Conservation (phyloP, 2,888 invertebrate genomes). For the Caenorhabditis sinica region DNA sequence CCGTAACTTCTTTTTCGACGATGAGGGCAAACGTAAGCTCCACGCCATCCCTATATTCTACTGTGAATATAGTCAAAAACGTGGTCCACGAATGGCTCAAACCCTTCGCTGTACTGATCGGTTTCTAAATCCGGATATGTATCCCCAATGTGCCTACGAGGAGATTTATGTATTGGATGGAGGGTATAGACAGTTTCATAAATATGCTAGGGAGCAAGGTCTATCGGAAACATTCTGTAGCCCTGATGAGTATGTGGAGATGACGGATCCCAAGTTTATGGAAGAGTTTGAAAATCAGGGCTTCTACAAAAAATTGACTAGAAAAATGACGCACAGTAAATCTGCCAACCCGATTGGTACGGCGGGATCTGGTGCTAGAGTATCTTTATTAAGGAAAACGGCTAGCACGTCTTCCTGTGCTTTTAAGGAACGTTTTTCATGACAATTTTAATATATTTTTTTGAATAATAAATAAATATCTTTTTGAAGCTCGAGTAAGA, state of each 20-base stretch:
- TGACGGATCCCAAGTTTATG: conserved; percentile 51
- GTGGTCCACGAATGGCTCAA: conserved; percentile 92
- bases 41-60: conserved; percentile 65
- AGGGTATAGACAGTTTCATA: conserved; percentile 90
- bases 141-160: conserved; percentile 90
- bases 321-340: not conserved
- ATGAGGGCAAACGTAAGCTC: not conserved
- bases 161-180: conserved; percentile 95
- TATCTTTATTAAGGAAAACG: too few species aligned
- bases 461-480: too few species aligned
- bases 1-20: conserved; percentile 53
- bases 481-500: too few species aligned
- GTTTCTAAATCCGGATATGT: conserved; percentile 88
- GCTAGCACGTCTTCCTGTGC: too few species aligned
- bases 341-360: too few species aligned
- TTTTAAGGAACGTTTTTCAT: too few species aligned
- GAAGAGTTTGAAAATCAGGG: conserved; percentile 18
- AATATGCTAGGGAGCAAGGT: not conserved
- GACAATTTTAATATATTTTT: too few species aligned
- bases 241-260: conserved; percentile 53
- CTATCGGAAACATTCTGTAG: conserved; percentile 35
- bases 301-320: not conserved
- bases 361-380: too few species aligned
- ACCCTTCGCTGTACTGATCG: conserved; percentile 92
- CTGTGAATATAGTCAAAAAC: conserved; percentile 95